Conservation (phyloP, 1,140 invertebrate genomes). For the Cryptotermes secundus region DNA sequence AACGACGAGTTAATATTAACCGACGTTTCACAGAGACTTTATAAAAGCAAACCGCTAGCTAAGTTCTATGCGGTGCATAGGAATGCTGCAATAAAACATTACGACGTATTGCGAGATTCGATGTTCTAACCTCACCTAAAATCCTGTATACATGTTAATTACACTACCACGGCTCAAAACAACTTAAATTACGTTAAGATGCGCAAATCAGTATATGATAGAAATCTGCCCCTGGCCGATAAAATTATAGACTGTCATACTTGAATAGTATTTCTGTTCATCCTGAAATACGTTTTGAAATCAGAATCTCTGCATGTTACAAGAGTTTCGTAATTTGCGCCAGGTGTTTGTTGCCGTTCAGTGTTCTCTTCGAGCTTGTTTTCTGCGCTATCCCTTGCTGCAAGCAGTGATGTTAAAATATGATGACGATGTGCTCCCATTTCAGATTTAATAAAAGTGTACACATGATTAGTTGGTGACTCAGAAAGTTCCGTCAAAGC, state of each 20-base stretch:
- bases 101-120: too few relatives aligned
- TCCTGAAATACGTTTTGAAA: background rate
- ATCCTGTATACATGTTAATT: too few relatives aligned
- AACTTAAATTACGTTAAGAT: too few relatives aligned
- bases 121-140: too few relatives aligned
- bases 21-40: too few relatives aligned
- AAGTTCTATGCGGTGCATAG: too few relatives aligned
- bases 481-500: conserved; percentile 3
- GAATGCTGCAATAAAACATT: too few relatives aligned
- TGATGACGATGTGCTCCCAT: background rate
- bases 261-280: conserved; percentile 12
- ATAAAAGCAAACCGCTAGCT: too few relatives aligned
- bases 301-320: conserved; percentile 1
- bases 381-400: background rate
- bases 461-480: background rate
- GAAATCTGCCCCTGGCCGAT: too few relatives aligned
- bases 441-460: conserved; percentile 14
- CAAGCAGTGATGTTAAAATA: background rate
- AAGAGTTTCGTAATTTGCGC: background rate
- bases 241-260: background rate
- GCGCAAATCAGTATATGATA: too few relatives aligned
- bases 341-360: background rate
- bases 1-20: too few relatives aligned
- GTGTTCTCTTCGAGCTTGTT: background rate
- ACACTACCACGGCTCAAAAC: too few relatives aligned